phyloP scores from a whole-genome alignment of 1,140 invertebrate genomes.

The Rhopalosiphum maidis region DNA sequence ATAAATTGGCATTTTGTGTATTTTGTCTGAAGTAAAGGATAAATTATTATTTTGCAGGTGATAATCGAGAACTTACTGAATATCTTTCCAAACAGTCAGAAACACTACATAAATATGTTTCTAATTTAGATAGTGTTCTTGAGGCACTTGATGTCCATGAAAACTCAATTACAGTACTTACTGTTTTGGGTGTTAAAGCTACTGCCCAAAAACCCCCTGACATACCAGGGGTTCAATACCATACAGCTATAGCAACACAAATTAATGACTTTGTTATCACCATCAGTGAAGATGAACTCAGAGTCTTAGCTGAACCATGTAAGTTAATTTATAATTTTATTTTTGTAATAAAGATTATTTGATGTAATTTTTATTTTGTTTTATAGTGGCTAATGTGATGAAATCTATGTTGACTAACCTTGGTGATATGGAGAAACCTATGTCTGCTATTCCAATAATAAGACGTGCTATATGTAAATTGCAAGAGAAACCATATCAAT shows the following conservation, averaged over 20 bases:
- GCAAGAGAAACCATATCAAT: conserved; percentile 83
- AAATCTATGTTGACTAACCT: conserved; percentile 81
- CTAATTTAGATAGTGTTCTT: conserved; percentile 85
- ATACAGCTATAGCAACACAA: conserved; percentile 69
- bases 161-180: conserved; percentile 85
- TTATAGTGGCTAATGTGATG: conserved; percentile 85
- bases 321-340: conserved; percentile 63
- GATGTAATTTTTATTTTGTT: conserved; percentile 54
- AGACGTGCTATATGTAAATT: conserved; percentile 87
- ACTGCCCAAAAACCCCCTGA: conserved; percentile 62
- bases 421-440: conserved; percentile 77
- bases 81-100: conserved; percentile 83
- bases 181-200: conserved; percentile 80
- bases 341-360: conserved; percentile 50
- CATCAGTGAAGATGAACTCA: conserved; percentile 87
- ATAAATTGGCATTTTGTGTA: neutral
- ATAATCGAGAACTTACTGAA: conserved; percentile 67
- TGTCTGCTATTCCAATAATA: conserved; percentile 84
- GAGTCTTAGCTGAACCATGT: conserved; percentile 85
- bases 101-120: conserved; percentile 78
- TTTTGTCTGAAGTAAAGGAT: neutral
- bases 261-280: conserved; percentile 83
- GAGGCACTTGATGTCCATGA: conserved; percentile 88
- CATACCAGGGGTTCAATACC: conserved; percentile 60
- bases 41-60: neutral